Base-by-base conservation (phyloP, 1,140 invertebrate species). In the Drosophila pallidifrons region DNA sequence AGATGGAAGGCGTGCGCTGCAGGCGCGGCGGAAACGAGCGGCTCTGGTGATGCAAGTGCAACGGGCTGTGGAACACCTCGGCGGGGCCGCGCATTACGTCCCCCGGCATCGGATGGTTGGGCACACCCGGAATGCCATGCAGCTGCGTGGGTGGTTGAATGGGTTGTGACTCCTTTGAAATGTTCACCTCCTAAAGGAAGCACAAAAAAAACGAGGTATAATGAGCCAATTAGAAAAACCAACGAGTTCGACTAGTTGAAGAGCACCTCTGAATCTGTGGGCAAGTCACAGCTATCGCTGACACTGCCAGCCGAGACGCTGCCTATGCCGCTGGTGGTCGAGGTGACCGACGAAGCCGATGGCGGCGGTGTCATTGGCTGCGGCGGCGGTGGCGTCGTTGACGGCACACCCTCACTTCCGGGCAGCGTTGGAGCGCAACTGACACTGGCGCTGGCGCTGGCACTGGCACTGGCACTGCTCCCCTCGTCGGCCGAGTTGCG, bases 1-100 rank as follows among this genome's bases (percentile, higher is more conserved):
- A 96, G 59, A 96, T 95, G 10, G 96, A 96, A 11, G 96, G 95
- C 2, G 96, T 97, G 46, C 96, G 93, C 32, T 93, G 93, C 28
- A 95, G 87, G 46, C 93, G 91, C 25, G 94, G 94, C 72, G 93
- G 94, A 79, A 93, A 93, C 20, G 92, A 92, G 47, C 91, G 90
- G 47, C 91, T 92, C 73, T 92, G 92, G 69, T 93, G 89, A 60
- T 92, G 91, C 69, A 91, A 82, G 69, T 92, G 92, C 47, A 92
- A 77, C 1, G 92, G 92, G 65, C 91, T 92, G 76, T 92, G 92
- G 38, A 88, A 82, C 1, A 89, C 77, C 13, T 92, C 92, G 15
- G 87, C 61, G 10, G 91, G 91, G 7, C 91, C 91, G 6, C 91
- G 83, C 28, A 91, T 20, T 11, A 82, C 76, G 64, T 93, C 93